Conservation (phyloP, 2,797 vertebrate species). For the Poeciliopsis gracilis region DNA sequence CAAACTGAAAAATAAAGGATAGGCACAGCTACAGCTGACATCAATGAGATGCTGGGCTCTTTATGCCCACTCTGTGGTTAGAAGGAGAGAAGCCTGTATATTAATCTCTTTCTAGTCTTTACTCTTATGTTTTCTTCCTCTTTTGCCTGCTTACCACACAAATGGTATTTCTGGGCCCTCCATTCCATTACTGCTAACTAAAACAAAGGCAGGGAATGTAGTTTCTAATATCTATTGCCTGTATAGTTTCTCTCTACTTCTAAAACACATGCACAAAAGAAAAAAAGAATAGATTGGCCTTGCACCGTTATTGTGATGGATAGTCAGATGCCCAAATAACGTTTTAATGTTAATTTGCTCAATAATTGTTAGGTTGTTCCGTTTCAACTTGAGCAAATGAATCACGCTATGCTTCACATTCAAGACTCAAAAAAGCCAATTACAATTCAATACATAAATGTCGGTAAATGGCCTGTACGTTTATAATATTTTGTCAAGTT, state of each 20-base stretch:
- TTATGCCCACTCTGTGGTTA: constrained; percentile 81
- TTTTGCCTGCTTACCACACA: constrained; percentile 63
- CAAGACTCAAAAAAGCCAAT: constrained; percentile 22
- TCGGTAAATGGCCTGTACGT: not conserved
- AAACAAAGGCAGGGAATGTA: constrained; percentile 46
- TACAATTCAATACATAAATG: constrained; percentile 32
- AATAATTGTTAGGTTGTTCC: constrained; percentile 41
- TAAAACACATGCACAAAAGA: constrained; percentile 40
- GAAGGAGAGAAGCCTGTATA: constrained; percentile 77
- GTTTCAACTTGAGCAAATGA: constrained; percentile 39
- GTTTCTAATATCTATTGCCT: constrained; percentile 54
- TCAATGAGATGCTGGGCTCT: constrained; percentile 76
- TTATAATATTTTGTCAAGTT: not conserved
- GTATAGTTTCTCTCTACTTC: constrained; percentile 32
- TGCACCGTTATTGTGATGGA: constrained; percentile 36
- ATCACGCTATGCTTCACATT: constrained; percentile 35
- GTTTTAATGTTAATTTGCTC: constrained; percentile 45
- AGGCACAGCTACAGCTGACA: constrained; percentile 77
- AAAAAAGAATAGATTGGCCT: constrained; percentile 7
- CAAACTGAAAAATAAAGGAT: constrained; percentile 81
- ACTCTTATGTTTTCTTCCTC: constrained; percentile 68
- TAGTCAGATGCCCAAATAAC: constrained; percentile 26
- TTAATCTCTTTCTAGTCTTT: constrained; percentile 72
- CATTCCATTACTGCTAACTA: constrained; percentile 63
- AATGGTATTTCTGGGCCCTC: constrained; percentile 65